Conservation (phyloP, 2,888 invertebrate species). For the Sinohyriopsis cumingii region DNA sequence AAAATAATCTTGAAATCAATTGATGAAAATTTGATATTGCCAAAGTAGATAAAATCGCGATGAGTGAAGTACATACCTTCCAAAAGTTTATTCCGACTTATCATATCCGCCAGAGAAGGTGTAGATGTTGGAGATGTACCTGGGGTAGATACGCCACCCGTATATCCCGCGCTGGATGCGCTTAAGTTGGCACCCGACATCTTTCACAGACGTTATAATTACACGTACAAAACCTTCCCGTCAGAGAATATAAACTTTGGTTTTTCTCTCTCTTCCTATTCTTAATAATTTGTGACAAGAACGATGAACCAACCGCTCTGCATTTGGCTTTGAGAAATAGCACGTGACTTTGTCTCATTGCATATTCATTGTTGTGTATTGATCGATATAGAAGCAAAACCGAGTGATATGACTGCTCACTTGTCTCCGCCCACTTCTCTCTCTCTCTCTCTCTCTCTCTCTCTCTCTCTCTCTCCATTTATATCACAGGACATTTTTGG, state of each 20-base stretch:
- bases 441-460: no score
- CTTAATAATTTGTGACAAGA: slow-evolving; percentile 37
- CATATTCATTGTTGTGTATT: no score
- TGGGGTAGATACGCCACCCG: slow-evolving; percentile 22
- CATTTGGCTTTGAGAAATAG: no score
- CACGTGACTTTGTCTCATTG: no score
- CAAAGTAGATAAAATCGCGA: neutral
- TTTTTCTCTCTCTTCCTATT: slow-evolving; percentile 27
- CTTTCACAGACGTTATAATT: slow-evolving; percentile 4
- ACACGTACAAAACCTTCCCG: slow-evolving; percentile 12
- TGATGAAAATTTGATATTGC: neutral
- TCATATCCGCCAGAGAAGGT: slow-evolving; percentile 61
- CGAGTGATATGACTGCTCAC: no score
- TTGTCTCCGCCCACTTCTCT: no score
- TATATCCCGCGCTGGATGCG: slow-evolving; percentile 29
- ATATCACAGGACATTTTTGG: no score
- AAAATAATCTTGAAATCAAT: neutral
- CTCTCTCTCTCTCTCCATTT: no score
- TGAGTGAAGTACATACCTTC: slow-evolving; percentile 56
- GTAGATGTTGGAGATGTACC: slow-evolving; percentile 47
- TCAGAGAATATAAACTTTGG: slow-evolving; percentile 15
- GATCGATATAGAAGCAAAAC: no score
- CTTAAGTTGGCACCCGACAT: neutral
- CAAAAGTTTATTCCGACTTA: slow-evolving; percentile 64
- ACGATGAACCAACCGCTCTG: slow-evolving; percentile 4